Percentiles rank a stretch among this genome's conserved stretches.
Conservation (phyloP, 2,888 invertebrate species). For the Boloria selene region DNA sequence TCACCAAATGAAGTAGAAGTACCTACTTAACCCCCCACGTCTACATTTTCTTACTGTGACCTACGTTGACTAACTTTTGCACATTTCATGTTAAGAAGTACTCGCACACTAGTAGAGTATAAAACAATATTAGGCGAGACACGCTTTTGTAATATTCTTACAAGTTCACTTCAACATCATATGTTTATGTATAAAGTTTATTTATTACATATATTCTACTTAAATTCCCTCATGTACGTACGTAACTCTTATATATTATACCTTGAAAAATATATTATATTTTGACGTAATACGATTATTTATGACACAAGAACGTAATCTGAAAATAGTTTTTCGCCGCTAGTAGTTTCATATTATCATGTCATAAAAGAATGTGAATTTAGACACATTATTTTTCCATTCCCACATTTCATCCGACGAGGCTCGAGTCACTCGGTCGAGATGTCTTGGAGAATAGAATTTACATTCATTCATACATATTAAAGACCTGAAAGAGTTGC, state of each 20-base stretch:
- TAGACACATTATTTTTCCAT: slow-evolving; percentile 39
- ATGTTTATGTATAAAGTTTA: too few species aligned
- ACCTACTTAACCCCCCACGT: too few species aligned
- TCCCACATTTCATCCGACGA: slow-evolving; percentile 38
- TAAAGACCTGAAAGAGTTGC: slow-evolving; percentile 8
- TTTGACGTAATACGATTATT: background rate
- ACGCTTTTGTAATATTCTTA: too few species aligned
- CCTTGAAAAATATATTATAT: background rate
- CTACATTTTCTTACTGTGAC: slow-evolving; percentile 8
- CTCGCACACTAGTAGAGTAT: too few species aligned
- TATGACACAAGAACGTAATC: slow-evolving; percentile 19
- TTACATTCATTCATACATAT: slow-evolving; percentile 37
- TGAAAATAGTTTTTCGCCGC: slow-evolving; percentile 21
- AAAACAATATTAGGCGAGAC: too few species aligned
- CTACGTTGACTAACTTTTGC: slow-evolving; percentile 11
- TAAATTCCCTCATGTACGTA: too few species aligned
- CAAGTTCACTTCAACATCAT: too few species aligned
- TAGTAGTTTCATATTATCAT: slow-evolving; percentile 29
- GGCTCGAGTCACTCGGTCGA: slow-evolving; percentile 33
- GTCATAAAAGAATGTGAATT: slow-evolving; percentile 37
- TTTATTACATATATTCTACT: too few species aligned
- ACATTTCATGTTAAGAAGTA: slow-evolving; percentile 1
- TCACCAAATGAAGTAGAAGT: too few species aligned
- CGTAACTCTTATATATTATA: too few species aligned
- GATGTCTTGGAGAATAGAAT: slow-evolving; percentile 40